Conservation (phyloP, 2,797 vertebrate species). For the Caiman crocodilus region DNA sequence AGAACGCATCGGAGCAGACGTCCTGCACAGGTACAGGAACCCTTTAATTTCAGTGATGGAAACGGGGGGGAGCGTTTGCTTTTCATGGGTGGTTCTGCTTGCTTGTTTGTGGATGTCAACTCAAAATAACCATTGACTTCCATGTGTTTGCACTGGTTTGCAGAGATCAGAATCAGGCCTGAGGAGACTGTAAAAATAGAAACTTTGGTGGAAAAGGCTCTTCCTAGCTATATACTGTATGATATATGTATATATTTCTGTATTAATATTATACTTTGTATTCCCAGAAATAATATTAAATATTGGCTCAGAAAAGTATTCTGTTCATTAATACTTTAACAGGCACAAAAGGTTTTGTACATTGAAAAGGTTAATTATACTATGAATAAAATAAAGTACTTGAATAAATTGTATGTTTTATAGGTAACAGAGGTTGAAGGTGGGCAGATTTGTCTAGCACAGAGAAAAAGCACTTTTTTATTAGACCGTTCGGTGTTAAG, state of each 20-base stretch:
- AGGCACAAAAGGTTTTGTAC: conserved; percentile 52
- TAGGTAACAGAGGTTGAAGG: conserved; percentile 68
- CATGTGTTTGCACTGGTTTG: neutral
- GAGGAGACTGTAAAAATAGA: conserved; percentile 10
- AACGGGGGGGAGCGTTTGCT: neutral
- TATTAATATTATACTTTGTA: conserved; percentile 7
- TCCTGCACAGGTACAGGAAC: too few species aligned
- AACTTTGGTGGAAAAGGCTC: neutral
- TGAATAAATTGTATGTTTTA: conserved; percentile 71
- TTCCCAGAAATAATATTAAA: conserved; percentile 71
- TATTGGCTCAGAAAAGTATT: conserved; percentile 42
- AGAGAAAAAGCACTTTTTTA: conserved; percentile 47
- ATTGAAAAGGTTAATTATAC: conserved; percentile 73
- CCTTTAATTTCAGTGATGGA: too few species aligned
- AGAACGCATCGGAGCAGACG: too few species aligned
- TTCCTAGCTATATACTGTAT: neutral
- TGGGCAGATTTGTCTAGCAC: conserved; percentile 61
- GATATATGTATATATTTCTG: neutral
- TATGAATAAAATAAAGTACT: conserved; percentile 61
- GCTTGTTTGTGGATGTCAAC: neutral
- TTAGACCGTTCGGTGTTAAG: conserved; percentile 50
- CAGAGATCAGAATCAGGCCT: neutral
- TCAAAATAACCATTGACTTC: neutral
- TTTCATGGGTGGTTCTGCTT: neutral
- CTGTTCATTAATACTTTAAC: conserved; percentile 68